Evolutionary conservation across 2,888 invertebrate species (phyloP).

Genomic region (Ditylenchus weischeri): DNA sequence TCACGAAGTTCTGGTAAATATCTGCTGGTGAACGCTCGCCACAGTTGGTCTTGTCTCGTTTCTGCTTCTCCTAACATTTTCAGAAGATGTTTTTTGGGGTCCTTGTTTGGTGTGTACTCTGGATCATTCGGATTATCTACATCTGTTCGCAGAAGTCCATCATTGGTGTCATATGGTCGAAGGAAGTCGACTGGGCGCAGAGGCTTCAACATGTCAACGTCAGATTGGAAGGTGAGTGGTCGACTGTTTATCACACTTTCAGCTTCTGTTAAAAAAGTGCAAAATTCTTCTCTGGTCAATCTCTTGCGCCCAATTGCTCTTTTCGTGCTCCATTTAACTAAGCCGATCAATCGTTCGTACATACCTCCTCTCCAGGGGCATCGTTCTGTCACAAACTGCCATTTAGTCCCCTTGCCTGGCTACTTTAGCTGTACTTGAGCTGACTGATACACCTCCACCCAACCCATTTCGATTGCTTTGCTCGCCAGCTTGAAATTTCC

Average conservation of each 20-base stretch:
- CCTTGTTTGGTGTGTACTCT: neutral
- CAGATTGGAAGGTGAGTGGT: slow-evolving; percentile 13
- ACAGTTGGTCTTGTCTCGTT: neutral
- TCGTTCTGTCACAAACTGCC: slow-evolving; percentile 13
- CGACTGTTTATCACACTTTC: slow-evolving; percentile 14
- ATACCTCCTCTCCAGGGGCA: slow-evolving; percentile 13
- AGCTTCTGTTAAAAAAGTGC: slow-evolving; percentile 10
- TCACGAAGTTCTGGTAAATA: slow-evolving; percentile 9
- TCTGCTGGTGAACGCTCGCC: neutral
- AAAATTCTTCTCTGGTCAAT: slow-evolving; percentile 4
- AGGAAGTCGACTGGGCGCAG: slow-evolving; percentile 20
- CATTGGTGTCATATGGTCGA: neutral
- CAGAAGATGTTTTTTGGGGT: neutral
- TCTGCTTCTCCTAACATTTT: neutral
- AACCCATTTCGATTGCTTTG: slow-evolving; percentile 7
- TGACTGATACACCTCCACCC: neutral
- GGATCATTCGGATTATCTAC: neutral
- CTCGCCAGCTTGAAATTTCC: slow-evolving; percentile 57
- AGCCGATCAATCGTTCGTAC: neutral
- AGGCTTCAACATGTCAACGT: neutral
- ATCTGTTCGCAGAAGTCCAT: neutral
- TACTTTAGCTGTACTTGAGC: neutral
- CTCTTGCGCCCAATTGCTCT: slow-evolving; percentile 9
- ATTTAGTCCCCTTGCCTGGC: slow-evolving; percentile 1
- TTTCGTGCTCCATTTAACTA: slow-evolving; percentile 7